Evolutionary conservation across 1,140 invertebrate species (phyloP).

Genomic region (Rhagoletis zephyria): DNA sequence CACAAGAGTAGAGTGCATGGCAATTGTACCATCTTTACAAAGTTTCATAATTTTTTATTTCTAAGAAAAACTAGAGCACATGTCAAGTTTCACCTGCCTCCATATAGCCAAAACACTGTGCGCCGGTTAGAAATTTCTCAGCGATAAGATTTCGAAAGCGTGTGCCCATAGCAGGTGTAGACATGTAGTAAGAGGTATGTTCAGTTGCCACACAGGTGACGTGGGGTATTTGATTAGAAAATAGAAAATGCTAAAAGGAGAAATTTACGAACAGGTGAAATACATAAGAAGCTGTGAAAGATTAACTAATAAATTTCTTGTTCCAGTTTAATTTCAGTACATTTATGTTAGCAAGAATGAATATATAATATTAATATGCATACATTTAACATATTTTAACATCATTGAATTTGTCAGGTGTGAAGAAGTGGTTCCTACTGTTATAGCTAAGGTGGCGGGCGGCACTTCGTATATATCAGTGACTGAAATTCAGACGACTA

Average conservation of each 20-base stretch:
- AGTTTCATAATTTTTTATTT: too few relatives aligned
- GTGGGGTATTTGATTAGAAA: neutral
- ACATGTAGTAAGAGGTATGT: neutral
- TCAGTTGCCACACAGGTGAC: constrained; percentile 8
- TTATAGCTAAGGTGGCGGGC: neutral
- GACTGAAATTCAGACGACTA: neutral
- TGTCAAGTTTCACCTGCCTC: too few relatives aligned
- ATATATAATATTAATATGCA: neutral
- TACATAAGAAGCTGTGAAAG: neutral
- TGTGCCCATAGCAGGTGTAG: too few relatives aligned
- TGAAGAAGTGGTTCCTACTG: neutral
- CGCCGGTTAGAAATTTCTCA: neutral
- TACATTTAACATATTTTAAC: neutral
- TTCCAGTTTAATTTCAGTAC: neutral
- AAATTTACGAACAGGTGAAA: constrained; percentile 22
- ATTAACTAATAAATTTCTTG: constrained; percentile 23
- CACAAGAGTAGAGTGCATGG: too few relatives aligned
- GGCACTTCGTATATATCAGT: neutral
- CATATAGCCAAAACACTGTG: too few relatives aligned
- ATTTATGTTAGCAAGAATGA: neutral
- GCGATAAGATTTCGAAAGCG: too few relatives aligned
- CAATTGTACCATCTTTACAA: too few relatives aligned
- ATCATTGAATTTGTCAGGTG: too few relatives aligned
- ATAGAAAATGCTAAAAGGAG: constrained; percentile 26
- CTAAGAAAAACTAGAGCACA: too few relatives aligned